Evolutionary conservation across 1,140 invertebrate species (phyloP).

Genomic region (Lanistes nyassanus): DNA sequence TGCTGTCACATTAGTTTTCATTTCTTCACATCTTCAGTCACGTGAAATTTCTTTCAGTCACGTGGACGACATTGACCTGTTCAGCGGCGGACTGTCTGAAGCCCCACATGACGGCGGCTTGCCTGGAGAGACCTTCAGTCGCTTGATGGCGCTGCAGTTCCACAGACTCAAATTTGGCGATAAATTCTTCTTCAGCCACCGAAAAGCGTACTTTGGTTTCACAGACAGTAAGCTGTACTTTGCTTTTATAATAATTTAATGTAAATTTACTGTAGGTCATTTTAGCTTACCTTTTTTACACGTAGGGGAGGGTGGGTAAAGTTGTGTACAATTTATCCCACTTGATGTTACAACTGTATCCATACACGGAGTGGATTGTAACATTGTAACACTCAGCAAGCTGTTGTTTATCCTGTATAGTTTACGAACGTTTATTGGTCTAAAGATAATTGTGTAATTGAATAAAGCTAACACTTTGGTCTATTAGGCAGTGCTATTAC

Average conservation of each 20-base stretch:
- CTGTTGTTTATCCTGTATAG: too few relatives aligned
- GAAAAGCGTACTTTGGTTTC: conserved; percentile 10
- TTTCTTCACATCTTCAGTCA: not conserved
- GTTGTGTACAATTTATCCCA: not conserved
- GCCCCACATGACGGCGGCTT: conserved; percentile 83
- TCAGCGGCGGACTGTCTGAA: conserved; percentile 77
- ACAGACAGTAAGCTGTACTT: not conserved
- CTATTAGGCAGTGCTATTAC: too few relatives aligned
- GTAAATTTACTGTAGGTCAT: not conserved
- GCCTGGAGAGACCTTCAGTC: conserved; percentile 95
- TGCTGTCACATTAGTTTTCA: not conserved
- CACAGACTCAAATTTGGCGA: conserved; percentile 88
- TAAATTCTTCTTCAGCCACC: conserved; percentile 83
- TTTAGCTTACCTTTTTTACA: too few relatives aligned
- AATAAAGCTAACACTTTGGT: too few relatives aligned
- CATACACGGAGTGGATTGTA: not conserved
- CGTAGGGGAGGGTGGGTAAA: not conserved
- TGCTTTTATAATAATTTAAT: not conserved
- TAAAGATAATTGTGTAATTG: too few relatives aligned
- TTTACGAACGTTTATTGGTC: too few relatives aligned
- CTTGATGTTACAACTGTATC: too few relatives aligned
- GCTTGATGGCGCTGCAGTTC: conserved; percentile 95
- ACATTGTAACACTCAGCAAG: not conserved
- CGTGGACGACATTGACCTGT: conserved; percentile 52
- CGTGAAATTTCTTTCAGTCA: conserved; percentile 46